Percentiles rank a stretch among this genome's conserved stretches.
Conservation (phyloP, 2,113 vertebrate species). For the Amphiprion ocellaris region DNA sequence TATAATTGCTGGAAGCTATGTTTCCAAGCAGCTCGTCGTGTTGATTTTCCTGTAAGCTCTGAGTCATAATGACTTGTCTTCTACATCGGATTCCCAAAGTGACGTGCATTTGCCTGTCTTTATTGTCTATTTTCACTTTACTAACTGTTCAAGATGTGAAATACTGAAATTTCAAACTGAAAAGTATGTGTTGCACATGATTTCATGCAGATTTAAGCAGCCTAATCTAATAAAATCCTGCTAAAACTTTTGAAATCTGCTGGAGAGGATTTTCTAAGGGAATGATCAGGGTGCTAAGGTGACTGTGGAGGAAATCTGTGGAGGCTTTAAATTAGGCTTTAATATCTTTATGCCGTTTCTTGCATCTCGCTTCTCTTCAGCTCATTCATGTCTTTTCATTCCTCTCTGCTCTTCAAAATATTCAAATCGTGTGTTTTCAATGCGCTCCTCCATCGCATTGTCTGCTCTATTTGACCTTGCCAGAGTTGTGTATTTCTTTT, state of each 20-base stretch:
- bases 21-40: too few relatives aligned
- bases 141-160: not conserved
- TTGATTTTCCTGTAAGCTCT: too few relatives aligned
- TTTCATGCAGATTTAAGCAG: not conserved
- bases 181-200: not conserved
- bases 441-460: not conserved
- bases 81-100: not conserved
- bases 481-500: not conserved
- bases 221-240: conserved; percentile 30
- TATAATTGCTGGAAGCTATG: too few relatives aligned
- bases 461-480: conserved; percentile 34
- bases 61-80: not conserved
- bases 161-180: not conserved
- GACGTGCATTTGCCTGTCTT: not conserved
- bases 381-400: conserved; percentile 23
- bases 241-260: conserved; percentile 14
- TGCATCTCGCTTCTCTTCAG: not conserved
- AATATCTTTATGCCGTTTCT: conserved; percentile 14
- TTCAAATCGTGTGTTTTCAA: conserved; percentile 4
- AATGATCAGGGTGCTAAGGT: conserved; percentile 7
- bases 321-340: conserved; percentile 44
- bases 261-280: conserved; percentile 15
- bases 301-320: not conserved
- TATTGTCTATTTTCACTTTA: not conserved
- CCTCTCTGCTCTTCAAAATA: not conserved